phyloP scores from a whole-genome alignment of 2,888 invertebrate genomes.

The Agonopterix heracliana region DNA sequence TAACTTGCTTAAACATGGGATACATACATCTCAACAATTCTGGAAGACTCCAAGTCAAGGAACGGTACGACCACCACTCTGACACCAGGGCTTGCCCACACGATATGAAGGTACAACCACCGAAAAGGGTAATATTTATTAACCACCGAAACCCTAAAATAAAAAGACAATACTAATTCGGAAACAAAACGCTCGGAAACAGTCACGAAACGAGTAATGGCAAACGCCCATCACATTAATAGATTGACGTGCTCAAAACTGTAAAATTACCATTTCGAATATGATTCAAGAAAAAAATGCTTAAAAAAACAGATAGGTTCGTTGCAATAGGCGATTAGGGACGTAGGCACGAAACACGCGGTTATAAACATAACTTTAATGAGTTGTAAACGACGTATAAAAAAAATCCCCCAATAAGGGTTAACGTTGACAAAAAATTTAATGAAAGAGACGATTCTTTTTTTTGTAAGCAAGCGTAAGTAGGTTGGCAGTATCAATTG shows the following conservation, averaged over 20 bases:
- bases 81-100: no score
- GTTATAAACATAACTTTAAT: conserved; percentile 48
- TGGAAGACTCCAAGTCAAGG: no score
- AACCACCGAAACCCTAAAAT: conserved; percentile 10
- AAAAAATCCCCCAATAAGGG: conserved; percentile 11
- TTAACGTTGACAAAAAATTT: conserved; percentile 11
- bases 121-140: no score
- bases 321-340: conserved; percentile 46
- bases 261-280: conserved; percentile 68
- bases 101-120: no score
- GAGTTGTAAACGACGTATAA: conserved; percentile 39
- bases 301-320: conserved; percentile 37
- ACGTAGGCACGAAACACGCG: conserved; percentile 42
- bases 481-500: no score
- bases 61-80: no score
- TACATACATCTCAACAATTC: no score
- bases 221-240: conserved; percentile 57
- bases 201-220: conserved; percentile 62
- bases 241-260: conserved; percentile 73
- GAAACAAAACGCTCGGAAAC: conserved; percentile 33
- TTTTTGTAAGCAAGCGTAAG: no score
- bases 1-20: no score
- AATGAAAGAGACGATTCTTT: background rate
- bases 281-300: conserved; percentile 37
- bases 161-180: conserved; percentile 38